A percentile compares a stretch with the other conserved stretches of the same genome.
Conservation (phyloP, 1,140 invertebrate genomes). For the Drosophila seguyi region DNA sequence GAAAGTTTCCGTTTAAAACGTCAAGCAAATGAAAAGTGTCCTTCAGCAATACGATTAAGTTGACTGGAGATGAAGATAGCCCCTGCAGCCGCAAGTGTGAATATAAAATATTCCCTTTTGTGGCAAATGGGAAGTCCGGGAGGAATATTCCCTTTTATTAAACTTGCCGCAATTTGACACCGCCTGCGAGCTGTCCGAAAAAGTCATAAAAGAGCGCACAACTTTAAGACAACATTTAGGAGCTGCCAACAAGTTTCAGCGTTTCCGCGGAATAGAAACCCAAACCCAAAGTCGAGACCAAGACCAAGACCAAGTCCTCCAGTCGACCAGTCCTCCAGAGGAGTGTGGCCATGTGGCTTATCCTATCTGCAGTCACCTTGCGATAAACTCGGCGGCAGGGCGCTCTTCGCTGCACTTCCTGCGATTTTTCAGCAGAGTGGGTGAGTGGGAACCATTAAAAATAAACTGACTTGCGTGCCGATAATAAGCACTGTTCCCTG, state of each 20-base stretch:
- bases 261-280: conserved; percentile 68
- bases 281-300: conserved; percentile 22
- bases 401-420: conserved; percentile 54
- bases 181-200: conserved; percentile 17
- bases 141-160: conserved; percentile 39
- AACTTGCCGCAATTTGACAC: conserved; percentile 46
- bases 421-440: conserved; percentile 60
- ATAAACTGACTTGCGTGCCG: conserved; percentile 85
- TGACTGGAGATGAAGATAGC: conserved; percentile 5
- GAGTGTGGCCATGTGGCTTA: conserved; percentile 34
- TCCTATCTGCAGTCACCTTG: conserved; percentile 65
- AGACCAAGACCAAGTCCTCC: background rate
- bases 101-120: conserved; percentile 31
- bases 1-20: conserved; percentile 10
- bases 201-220: conserved; percentile 66
- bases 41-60: conserved; percentile 7
- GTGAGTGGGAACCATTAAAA: conserved; percentile 85
- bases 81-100: conserved; percentile 17
- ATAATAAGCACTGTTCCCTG: conserved; percentile 72
- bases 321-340: conserved; percentile 1
- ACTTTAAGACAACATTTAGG: conserved; percentile 74
- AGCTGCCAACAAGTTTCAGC: conserved; percentile 75
- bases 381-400: conserved; percentile 68
- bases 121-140: conserved; percentile 16
- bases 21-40: conserved; percentile 13